These are phyloP conservation scores for Metalampra italica DNA, from an alignment of 2,888 invertebrate species.

Conservation along the genomic window DNA sequence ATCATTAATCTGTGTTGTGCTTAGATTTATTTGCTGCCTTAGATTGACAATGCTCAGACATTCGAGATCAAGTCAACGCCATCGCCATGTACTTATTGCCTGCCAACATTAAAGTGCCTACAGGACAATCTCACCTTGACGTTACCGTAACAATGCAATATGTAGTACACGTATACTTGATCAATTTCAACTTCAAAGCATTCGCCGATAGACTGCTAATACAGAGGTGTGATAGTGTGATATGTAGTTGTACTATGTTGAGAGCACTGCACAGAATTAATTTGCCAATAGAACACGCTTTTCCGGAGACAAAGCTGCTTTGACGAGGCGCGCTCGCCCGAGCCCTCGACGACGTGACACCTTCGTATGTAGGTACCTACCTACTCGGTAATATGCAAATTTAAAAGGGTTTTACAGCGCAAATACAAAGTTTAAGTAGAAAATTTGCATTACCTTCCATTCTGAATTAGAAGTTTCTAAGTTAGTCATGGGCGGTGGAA, in stretches of 20 bases:
- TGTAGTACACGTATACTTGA: no score
- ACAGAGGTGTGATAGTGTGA: constrained; percentile 33
- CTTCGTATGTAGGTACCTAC: constrained; percentile 25
- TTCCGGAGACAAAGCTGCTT: constrained; percentile 49
- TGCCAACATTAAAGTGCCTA: no score
- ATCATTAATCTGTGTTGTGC: no score
- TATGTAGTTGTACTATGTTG: constrained; percentile 1
- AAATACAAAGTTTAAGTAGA: constrained; percentile 1
- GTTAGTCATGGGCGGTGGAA: not conserved
- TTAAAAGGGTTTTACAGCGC: constrained; percentile 5
- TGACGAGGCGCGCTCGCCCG: constrained; percentile 34
- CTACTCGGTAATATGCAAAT: constrained; percentile 18
- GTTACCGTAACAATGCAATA: constrained; percentile 1
- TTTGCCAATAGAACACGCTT: constrained; percentile 52
- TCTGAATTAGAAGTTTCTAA: not conserved
- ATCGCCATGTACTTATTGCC: no score
- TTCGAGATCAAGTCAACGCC: no score
- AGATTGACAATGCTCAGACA: no score
- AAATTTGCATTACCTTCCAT: not conserved
- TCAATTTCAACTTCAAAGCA: constrained; percentile 34
- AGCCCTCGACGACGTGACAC: constrained; percentile 23
- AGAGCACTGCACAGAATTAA: constrained; percentile 47
- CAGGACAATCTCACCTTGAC: no score
- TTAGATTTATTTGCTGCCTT: no score
- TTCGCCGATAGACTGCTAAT: constrained; percentile 40